Base-by-base conservation (phyloP, 2,797 vertebrate species). In the Tachyglossus aculeatus region DNA sequence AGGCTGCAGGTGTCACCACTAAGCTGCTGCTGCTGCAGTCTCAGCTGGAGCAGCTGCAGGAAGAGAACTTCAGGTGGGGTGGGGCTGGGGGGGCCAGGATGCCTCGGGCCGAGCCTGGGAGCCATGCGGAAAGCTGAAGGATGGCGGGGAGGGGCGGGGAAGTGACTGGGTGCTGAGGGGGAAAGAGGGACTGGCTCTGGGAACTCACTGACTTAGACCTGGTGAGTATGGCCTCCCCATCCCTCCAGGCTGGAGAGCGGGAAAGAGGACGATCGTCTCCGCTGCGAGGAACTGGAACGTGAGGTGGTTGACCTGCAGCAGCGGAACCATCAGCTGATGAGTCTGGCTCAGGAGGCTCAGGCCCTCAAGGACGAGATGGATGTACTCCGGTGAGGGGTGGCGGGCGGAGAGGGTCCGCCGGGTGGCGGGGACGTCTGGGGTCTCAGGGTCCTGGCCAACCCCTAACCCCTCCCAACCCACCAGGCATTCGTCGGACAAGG, bases 41-140 rank as follows among this genome's bases (percentile, higher is more conserved):
- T 71, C 97, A 96, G 90, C 93, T 98, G 85, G 96, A 98, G 77
- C 95, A 97, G 87, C 91, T 98, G 12, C 97, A 98, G 80, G 97
- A 98, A 75, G 97, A 98, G 83, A 98, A 96, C 67, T 96, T 96
- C 92, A 95, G 97, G 97, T 97, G 54, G 19, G 57, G 3, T 4
- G 4, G 1, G 1, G 24, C 40, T 3, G n/a, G 13, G n/a, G 13
- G n/a, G 18, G 6, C 5, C 2, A 11, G 9, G 5, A 9, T 8
- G 18, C 11, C 4, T 4, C 22, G 24, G 3, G 18, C 19, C 24
- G 16, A 27, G 15, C 25, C n/a, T n/a, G n/a, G n/a, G n/a, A n/a
- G n/a, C n/a, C n/a, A n/a, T n/a, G n/a, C n/a, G n/a, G 50, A 15
- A 1, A 15, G 6, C 36, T 6, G 7, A n/a, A 2, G 18, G 5